Percentiles rank a stretch among this genome's conserved stretches.
These are phyloP conservation scores for Scopus umbretta DNA, from an alignment of 2,113 vertebrate genomes.

Conservation along the genomic window DNA sequence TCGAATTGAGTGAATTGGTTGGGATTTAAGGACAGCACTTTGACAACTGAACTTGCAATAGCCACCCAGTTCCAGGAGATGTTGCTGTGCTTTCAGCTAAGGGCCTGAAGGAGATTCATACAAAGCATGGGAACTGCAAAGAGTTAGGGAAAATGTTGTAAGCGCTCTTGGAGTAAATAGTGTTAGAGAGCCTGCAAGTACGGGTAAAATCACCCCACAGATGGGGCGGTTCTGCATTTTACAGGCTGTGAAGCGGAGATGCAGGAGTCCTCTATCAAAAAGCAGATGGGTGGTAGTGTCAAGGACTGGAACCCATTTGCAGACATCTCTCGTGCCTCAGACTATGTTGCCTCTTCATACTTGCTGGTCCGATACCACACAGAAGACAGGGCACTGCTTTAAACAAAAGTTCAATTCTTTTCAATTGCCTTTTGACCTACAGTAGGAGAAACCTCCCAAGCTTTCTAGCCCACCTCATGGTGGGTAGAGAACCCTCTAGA, in stretches of 20 bases:
- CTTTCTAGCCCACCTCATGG: neutral
- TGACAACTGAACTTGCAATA: slow-evolving; percentile 24
- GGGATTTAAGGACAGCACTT: neutral
- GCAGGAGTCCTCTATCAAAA: neutral
- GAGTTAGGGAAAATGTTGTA: neutral
- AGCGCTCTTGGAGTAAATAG: neutral
- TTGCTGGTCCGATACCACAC: neutral
- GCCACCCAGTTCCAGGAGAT: slow-evolving; percentile 54
- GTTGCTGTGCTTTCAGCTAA: slow-evolving; percentile 65
- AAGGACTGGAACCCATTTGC: neutral
- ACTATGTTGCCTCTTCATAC: neutral
- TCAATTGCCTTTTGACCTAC: neutral
- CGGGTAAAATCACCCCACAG: neutral
- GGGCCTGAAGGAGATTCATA: neutral
- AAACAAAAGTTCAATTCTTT: neutral
- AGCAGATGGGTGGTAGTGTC: neutral
- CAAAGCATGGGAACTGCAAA: neutral
- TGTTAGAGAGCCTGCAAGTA: neutral
- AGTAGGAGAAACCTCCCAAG: neutral
- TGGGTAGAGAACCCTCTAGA: neutral
- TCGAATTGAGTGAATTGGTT: fast-evolving
- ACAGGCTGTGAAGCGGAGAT: fast-evolving
- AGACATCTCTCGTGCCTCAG: neutral
- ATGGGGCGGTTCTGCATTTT: neutral
- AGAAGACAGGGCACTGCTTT: neutral